Base-by-base conservation (phyloP, 2,888 invertebrate species). In the Molanna angustata region DNA sequence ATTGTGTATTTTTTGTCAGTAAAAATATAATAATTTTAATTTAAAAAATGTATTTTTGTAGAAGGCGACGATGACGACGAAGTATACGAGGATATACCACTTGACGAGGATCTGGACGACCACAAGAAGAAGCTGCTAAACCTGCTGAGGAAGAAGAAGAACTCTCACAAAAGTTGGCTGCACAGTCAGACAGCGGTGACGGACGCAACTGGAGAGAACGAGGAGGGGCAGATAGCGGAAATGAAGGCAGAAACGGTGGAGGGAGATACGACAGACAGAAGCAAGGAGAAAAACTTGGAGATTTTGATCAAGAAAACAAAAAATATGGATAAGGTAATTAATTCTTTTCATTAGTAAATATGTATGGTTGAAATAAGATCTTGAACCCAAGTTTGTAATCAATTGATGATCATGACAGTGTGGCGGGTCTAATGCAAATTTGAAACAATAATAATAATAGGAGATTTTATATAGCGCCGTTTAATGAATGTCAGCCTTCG, bases 281-380 rank as follows among this genome's bases (percentile, higher is more conserved):
- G 69, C 1, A 72, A 67, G 46, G 67, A 70, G 7, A 49, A 64
- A 11, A 67, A 65, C 2, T 62, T 69, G 1, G 72, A 74, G 61
- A 75, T 74, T 62, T 70, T 72, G 61, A 58, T 74, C 13, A 74
- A 70, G 63, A 72, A 70, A 53, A 70, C 70, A 2, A 67, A 72
- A 18, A 77, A 76, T 60, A 68, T 70, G 66, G 73, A 74, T 46
- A 72, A 63, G 64, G 76, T 76, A 27, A 27, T 27, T 27, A 27
- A 27, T 11, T 7, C 6, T 6, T 7, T 27, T 27, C 27, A 27
- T 27, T 27, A 11, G 27, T n/a, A n/a, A n/a, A n/a, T n/a, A n/a
- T n/a, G n/a, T n/a, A n/a, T n/a, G n/a, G n/a, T n/a, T n/a, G n/a
- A n/a, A n/a, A n/a, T n/a, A n/a, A n/a, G n/a, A n/a, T n/a, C n/a